phyloP scores from a whole-genome alignment of 1,140 invertebrate species.

The Mya arenaria region DNA sequence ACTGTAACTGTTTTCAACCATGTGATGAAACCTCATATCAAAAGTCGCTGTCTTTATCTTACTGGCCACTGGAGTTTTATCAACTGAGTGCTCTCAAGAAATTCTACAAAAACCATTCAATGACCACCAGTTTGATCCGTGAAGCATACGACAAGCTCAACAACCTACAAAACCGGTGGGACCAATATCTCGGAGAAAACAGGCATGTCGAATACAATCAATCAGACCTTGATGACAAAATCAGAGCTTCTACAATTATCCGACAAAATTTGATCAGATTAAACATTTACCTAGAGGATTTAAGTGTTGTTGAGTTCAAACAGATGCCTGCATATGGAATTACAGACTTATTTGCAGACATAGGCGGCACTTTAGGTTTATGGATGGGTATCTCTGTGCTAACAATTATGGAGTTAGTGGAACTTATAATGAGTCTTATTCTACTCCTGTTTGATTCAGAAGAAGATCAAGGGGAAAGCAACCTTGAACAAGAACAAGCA shows the following conservation, averaged over 20 bases:
- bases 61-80: slow-evolving; percentile 78
- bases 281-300: slow-evolving; percentile 76
- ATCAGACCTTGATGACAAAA: slow-evolving; percentile 49
- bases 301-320: slow-evolving; percentile 76
- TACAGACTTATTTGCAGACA: slow-evolving; percentile 77
- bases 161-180: not conserved
- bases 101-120: slow-evolving; percentile 59
- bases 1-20: slow-evolving; percentile 75
- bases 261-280: slow-evolving; percentile 76
- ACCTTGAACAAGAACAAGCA: not conserved
- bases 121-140: slow-evolving; percentile 66
- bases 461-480: slow-evolving; percentile 54
- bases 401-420: slow-evolving; percentile 77
- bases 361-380: slow-evolving; percentile 76
- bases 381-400: slow-evolving; percentile 79
- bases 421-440: slow-evolving; percentile 71
- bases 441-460: slow-evolving; percentile 74
- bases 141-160: slow-evolving; percentile 61
- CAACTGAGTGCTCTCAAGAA: slow-evolving; percentile 70
- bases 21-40: slow-evolving; percentile 76
- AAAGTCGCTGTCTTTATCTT: slow-evolving; percentile 76
- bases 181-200: not conserved
- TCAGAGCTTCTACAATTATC: slow-evolving; percentile 71
- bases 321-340: slow-evolving; percentile 76
- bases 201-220: slow-evolving; percentile 52